These are phyloP conservation scores for Cyprinodon variegatus DNA, from an alignment of 2,113 vertebrate genomes.

Conservation along the genomic window DNA sequence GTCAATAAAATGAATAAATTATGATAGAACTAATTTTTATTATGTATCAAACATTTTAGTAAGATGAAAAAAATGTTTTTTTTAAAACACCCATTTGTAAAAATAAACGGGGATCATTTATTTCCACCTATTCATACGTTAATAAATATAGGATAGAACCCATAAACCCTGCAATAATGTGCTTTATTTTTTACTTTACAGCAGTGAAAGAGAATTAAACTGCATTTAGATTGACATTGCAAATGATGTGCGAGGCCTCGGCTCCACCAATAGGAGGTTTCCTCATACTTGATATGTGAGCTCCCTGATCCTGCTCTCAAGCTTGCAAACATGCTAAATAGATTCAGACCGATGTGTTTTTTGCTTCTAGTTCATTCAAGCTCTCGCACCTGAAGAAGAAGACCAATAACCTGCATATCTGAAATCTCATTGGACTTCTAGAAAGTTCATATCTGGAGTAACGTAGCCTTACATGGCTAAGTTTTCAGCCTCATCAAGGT, in stretches of 20 bases:
- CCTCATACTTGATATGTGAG: constrained; percentile 60
- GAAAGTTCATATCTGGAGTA: not conserved
- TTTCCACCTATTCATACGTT: no score
- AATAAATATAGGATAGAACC: not conserved
- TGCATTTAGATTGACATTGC: not conserved
- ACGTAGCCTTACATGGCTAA: constrained; percentile 78
- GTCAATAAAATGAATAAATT: not conserved
- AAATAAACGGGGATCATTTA: no score
- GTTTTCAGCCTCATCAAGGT: constrained; percentile 80
- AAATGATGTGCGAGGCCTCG: constrained; percentile 1
- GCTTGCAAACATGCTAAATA: constrained; percentile 41
- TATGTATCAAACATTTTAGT: no score
- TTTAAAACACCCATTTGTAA: no score
- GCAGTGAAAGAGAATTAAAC: not conserved
- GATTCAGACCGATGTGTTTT: constrained; percentile 33
- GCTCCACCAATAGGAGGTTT: rapidly evolving
- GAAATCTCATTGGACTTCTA: not conserved
- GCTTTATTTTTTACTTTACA: not conserved
- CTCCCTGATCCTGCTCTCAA: constrained; percentile 57
- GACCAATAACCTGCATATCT: not conserved
- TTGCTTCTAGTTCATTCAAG: constrained; percentile 50
- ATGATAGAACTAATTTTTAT: no score
- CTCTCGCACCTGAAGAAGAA: constrained; percentile 38
- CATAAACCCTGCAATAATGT: not conserved
- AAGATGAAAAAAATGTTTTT: no score